These are phyloP conservation scores for Coracopsis vasa DNA, from an alignment of 2,113 vertebrate genomes.

Conservation along the genomic window DNA sequence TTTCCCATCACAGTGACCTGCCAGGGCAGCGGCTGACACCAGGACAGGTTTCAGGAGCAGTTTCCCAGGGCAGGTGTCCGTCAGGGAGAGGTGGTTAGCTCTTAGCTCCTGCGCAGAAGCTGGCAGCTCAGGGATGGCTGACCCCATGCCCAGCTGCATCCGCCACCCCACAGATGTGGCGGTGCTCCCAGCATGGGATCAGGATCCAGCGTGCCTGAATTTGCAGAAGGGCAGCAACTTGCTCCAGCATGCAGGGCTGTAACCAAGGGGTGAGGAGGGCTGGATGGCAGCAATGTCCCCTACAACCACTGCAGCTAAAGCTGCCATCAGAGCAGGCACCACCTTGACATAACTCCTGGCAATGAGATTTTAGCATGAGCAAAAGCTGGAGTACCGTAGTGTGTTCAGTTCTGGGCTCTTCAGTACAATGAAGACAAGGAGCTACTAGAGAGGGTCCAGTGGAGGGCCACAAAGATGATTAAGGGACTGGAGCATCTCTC, in stretches of 20 bases:
- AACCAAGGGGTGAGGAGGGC: rapidly evolving
- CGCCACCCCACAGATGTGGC: rapidly evolving
- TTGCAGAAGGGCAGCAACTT: rapidly evolving
- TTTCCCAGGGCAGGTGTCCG: neutral
- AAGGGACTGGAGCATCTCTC: neutral
- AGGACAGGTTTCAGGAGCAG: rapidly evolving
- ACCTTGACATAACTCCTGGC: neutral
- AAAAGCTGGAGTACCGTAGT: neutral
- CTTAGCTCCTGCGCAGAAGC: neutral
- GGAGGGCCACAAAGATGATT: neutral
- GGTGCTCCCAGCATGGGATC: rapidly evolving
- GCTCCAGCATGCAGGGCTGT: neutral
- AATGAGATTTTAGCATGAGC: neutral
- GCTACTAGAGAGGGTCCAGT: neutral
- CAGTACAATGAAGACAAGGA: neutral
- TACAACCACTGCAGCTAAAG: rapidly evolving
- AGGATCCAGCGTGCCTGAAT: rapidly evolving
- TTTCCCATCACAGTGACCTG: neutral
- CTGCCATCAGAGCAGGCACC: rapidly evolving
- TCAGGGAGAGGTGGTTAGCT: neutral
- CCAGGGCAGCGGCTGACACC: rapidly evolving
- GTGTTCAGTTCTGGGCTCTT: neutral
- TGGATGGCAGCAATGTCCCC: neutral
- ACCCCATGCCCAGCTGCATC: rapidly evolving
- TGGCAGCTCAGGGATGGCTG: rapidly evolving